These are phyloP conservation scores for Aegotheles bennettii DNA, from an alignment of 2,113 vertebrate species.

Conservation along the genomic window DNA sequence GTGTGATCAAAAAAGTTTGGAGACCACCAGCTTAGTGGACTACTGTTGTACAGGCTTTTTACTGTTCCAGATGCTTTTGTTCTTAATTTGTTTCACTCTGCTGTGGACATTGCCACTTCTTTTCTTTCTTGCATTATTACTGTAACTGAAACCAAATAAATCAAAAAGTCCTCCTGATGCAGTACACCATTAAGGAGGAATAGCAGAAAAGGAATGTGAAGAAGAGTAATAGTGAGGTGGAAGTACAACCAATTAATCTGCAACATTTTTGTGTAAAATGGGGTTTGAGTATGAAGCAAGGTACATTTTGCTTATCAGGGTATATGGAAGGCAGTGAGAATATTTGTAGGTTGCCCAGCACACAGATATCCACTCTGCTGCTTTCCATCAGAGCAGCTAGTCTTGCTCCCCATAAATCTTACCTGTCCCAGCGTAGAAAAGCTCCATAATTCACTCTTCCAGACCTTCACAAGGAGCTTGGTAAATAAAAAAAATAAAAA, in stretches of 20 bases:
- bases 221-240: background rate
- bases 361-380: background rate
- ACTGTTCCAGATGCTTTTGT: background rate
- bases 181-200: background rate
- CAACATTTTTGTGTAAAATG: background rate
- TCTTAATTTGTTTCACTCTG: background rate
- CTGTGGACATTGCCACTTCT: background rate
- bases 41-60: background rate
- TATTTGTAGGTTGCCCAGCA: background rate
- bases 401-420: background rate
- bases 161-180: background rate
- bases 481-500: background rate
- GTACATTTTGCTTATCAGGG: background rate
- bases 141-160: background rate
- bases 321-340: background rate
- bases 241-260: background rate
- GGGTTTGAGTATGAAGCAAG: background rate
- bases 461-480: background rate
- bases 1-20: accelerated
- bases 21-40: background rate
- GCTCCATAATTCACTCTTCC: background rate
- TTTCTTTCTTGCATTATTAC: background rate
- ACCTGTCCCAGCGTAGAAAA: background rate
- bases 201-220: background rate
- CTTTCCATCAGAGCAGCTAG: background rate